Conservation (phyloP, 1,140 invertebrate species). For the Drosophila saltans region DNA sequence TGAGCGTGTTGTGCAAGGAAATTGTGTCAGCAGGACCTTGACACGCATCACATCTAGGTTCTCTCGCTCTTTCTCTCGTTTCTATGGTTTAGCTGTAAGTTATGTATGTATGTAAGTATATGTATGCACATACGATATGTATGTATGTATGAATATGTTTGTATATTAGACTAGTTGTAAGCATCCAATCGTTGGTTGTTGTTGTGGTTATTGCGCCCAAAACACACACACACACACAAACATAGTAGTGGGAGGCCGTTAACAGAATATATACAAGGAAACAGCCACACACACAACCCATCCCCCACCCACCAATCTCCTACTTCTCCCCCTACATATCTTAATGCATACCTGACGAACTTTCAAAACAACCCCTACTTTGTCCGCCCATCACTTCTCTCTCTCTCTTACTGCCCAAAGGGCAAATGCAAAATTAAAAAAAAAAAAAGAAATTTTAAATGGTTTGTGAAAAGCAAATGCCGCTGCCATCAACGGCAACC, state of each 20-base stretch:
- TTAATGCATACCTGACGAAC: conserved; percentile 14
- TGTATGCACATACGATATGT: no score
- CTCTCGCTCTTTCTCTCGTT: neutral
- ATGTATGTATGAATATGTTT: neutral
- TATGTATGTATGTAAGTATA: conserved; percentile 1
- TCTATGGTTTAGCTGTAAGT: conserved; percentile 10
- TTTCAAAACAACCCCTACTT: neutral
- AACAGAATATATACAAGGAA: neutral
- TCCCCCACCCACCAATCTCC: neutral
- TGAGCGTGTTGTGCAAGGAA: conserved; percentile 1
- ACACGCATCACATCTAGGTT: conserved; percentile 2
- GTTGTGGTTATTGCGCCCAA: conserved; percentile 13
- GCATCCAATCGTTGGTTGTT: conserved; percentile 6
- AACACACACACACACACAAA: neutral
- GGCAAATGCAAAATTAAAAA: conserved; percentile 19
- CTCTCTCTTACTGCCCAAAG: neutral
- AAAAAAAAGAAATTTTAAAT: conserved; percentile 16
- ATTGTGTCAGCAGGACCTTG: conserved; percentile 21
- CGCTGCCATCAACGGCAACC: conserved; percentile 24
- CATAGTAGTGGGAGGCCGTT: no score
- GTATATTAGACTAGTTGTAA: conserved; percentile 15
- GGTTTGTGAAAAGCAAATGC: neutral
- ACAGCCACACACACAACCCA: neutral
- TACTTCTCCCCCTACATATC: neutral
- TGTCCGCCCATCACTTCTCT: neutral